Evolutionary conservation across 2,888 invertebrate species (phyloP).

Genomic region (Plebejus argus): DNA sequence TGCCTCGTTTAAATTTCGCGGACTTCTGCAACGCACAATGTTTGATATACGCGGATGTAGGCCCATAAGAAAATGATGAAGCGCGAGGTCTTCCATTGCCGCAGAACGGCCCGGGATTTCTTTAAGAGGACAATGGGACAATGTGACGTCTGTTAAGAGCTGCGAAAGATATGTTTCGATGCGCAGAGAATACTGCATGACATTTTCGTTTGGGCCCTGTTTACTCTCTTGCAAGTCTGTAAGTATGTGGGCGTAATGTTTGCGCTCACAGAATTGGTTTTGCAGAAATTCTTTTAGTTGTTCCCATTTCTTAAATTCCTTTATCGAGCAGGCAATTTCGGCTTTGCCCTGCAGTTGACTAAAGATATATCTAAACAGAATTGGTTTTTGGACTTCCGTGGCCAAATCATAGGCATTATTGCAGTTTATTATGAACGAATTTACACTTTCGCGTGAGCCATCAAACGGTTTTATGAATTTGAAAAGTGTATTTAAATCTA

Average conservation of each 20-base stretch:
- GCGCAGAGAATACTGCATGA: slow-evolving; percentile 43
- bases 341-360: slow-evolving; percentile 38
- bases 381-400: slow-evolving; percentile 18
- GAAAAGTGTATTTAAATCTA: slow-evolving; percentile 32
- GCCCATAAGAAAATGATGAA: too few relatives aligned
- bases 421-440: slow-evolving; percentile 33
- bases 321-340: slow-evolving; percentile 36
- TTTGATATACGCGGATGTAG: slow-evolving; percentile 37
- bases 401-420: too few relatives aligned
- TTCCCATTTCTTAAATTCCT: slow-evolving; percentile 28
- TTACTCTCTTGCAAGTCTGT: slow-evolving; percentile 31
- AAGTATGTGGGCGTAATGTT: slow-evolving; percentile 4
- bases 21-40: slow-evolving; percentile 38
- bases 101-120: slow-evolving; percentile 44
- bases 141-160: slow-evolving; percentile 44
- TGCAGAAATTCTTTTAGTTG: slow-evolving; percentile 13
- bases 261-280: slow-evolving; percentile 20
- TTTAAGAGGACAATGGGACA: slow-evolving; percentile 38
- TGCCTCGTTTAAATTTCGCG: slow-evolving; percentile 39
- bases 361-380: slow-evolving; percentile 36
- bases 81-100: slow-evolving; percentile 46
- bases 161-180: slow-evolving; percentile 45
- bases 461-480: slow-evolving; percentile 34
- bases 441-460: slow-evolving; percentile 29
- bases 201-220: slow-evolving; percentile 41